Percentiles rank a stretch among this genome's conserved stretches.
Evolutionary conservation across 2,888 invertebrate genomes (phyloP).

Genomic region (Pterobdella sp.): DNA sequence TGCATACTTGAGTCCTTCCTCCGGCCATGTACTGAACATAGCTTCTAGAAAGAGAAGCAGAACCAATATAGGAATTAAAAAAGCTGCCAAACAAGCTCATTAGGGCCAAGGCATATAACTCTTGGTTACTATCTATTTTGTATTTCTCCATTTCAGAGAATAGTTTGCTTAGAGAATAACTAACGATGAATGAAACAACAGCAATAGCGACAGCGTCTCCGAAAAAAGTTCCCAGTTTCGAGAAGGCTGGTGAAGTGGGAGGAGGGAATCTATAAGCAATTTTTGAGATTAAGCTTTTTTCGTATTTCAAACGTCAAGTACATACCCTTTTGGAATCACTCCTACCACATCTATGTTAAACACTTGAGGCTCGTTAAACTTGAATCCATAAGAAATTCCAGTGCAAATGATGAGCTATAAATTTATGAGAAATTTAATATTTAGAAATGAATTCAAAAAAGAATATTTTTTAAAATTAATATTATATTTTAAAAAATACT

Average conservation of each 20-base stretch:
- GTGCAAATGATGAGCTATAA: conserved; percentile 57
- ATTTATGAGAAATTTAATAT: too few species aligned
- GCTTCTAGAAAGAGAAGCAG: conserved; percentile 55
- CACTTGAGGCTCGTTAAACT: conserved; percentile 53
- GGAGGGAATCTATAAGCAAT: conserved; percentile 43
- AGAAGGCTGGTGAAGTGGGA: conserved; percentile 42
- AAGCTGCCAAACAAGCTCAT: conserved; percentile 9
- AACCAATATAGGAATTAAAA: conserved; percentile 53
- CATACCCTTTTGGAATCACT: conserved; percentile 74
- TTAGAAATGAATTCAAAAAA: too few species aligned
- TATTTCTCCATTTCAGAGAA: conserved; percentile 55
- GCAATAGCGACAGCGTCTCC: conserved; percentile 51
- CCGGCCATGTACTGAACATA: conserved; percentile 71
- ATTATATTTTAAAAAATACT: too few species aligned
- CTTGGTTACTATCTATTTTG: conserved; percentile 54
- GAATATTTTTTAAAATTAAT: too few species aligned
- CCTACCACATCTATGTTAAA: conserved; percentile 66
- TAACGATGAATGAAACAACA: conserved; percentile 54
- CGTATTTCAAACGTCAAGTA: not conserved
- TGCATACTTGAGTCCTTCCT: conserved; percentile 65
- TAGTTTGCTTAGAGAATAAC: conserved; percentile 54
- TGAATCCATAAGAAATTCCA: conserved; percentile 59
- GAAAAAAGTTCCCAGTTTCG: conserved; percentile 62
- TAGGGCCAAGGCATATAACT: conserved; percentile 40
- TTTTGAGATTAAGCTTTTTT: not conserved